Conservation (phyloP, 1,140 invertebrate genomes). For the Leguminivora glycinivorella region DNA sequence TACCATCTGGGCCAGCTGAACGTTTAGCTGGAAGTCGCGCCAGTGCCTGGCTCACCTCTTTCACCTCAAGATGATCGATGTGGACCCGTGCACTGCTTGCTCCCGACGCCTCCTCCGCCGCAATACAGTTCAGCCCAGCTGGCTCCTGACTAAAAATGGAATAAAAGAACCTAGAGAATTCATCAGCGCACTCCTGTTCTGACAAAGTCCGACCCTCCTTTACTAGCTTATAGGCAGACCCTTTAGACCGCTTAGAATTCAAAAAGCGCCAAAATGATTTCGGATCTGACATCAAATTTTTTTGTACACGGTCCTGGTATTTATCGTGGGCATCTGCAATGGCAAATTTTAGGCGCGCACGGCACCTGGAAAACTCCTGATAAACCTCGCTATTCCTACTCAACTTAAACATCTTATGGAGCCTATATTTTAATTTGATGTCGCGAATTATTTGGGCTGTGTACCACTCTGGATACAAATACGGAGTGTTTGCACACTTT, state of each 20-base stretch:
- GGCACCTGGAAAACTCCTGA: conserved; percentile 24
- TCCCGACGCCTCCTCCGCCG: background rate
- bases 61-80: too few species aligned
- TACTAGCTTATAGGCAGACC: background rate
- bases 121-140: background rate
- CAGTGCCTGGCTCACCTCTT: too few species aligned
- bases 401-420: conserved; percentile 34
- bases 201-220: conserved; percentile 29
- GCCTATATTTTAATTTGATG: conserved; percentile 29
- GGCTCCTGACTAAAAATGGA: conserved; percentile 21
- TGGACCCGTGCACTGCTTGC: too few species aligned
- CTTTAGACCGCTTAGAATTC: conserved; percentile 22
- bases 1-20: background rate
- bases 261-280: conserved; percentile 36
- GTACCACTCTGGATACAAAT: conserved; percentile 36
- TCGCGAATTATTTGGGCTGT: conserved; percentile 31
- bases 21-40: too few species aligned
- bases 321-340: conserved; percentile 21
- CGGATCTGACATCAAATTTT: conserved; percentile 30
- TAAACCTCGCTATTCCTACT: conserved; percentile 25
- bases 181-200: conserved; percentile 9
- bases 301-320: conserved; percentile 30
- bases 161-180: conserved; percentile 30
- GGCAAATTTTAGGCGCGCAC: conserved; percentile 26
- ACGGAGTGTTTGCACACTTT: background rate